Conservation (phyloP, 1,140 invertebrate species). For the Calycopis cecrops region DNA sequence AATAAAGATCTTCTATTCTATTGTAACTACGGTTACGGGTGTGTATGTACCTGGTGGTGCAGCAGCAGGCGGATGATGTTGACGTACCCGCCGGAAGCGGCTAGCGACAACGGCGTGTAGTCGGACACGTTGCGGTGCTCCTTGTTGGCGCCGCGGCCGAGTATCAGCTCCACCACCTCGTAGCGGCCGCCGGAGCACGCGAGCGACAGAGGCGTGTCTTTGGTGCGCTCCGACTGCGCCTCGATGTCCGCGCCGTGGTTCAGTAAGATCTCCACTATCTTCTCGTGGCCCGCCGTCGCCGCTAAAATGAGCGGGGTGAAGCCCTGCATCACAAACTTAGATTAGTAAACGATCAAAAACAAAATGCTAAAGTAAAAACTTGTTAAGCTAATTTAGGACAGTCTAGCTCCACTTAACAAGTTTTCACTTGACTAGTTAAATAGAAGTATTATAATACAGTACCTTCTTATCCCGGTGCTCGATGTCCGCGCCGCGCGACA, state of each 20-base stretch:
- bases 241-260: constrained; percentile 97
- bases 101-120: constrained; percentile 98
- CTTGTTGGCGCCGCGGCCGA: constrained; percentile 94
- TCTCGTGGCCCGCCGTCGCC: constrained; percentile 97
- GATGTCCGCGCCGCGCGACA: constrained; percentile 94
- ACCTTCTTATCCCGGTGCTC: constrained; percentile 98
- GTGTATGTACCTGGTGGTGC: constrained; percentile 78
- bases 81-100: constrained; percentile 98
- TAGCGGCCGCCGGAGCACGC: constrained; percentile 98
- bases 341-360: too few species aligned
- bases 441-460: neutral
- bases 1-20: too few species aligned
- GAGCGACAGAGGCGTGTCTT: constrained; percentile 97
- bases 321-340: constrained; percentile 76
- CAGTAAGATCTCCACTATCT: constrained; percentile 94
- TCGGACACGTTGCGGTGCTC: constrained; percentile 99
- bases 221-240: constrained; percentile 98
- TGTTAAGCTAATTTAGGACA: too few species aligned
- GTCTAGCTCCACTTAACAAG: too few species aligned
- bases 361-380: too few species aligned
- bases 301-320: constrained; percentile 98
- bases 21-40: too few species aligned
- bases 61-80: constrained; percentile 98
- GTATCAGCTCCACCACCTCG: constrained; percentile 95
- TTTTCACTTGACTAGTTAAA: too few species aligned